Conservation (phyloP, 2,113 vertebrate genomes). For the Microtus richardsoni region DNA sequence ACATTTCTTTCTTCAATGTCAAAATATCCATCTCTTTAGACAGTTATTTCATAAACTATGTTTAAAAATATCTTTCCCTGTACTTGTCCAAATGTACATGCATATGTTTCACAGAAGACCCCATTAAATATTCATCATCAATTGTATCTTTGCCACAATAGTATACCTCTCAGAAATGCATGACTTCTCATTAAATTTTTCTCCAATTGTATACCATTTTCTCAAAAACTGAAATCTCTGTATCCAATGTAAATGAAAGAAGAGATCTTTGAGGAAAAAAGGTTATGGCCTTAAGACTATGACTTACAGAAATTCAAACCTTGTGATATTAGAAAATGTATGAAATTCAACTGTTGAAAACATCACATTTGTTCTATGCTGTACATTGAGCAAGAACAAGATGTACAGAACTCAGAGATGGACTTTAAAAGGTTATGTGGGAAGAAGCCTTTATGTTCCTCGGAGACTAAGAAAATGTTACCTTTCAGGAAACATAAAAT, state of each 20-base stretch:
- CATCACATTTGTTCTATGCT: neutral
- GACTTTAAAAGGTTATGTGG: neutral
- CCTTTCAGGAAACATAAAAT: neutral
- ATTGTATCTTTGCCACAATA: neutral
- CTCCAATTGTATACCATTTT: neutral
- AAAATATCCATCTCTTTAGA: neutral
- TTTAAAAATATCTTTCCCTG: neutral
- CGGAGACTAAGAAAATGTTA: neutral
- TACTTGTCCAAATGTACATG: neutral
- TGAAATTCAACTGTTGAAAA: neutral
- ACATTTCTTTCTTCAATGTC: neutral
- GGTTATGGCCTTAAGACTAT: neutral
- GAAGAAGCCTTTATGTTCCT: neutral
- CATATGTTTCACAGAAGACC: neutral
- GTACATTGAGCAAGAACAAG: neutral
- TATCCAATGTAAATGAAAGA: neutral
- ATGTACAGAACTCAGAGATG: rapidly evolving
- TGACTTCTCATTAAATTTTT: neutral
- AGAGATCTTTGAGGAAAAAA: neutral
- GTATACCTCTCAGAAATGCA: neutral
- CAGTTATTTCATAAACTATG: neutral
- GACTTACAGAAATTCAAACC: neutral
- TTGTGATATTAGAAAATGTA: neutral
- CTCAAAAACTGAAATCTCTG: neutral
- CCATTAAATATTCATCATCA: neutral